phyloP scores from a whole-genome alignment of 2,888 invertebrate species.

The Dione juno region DNA sequence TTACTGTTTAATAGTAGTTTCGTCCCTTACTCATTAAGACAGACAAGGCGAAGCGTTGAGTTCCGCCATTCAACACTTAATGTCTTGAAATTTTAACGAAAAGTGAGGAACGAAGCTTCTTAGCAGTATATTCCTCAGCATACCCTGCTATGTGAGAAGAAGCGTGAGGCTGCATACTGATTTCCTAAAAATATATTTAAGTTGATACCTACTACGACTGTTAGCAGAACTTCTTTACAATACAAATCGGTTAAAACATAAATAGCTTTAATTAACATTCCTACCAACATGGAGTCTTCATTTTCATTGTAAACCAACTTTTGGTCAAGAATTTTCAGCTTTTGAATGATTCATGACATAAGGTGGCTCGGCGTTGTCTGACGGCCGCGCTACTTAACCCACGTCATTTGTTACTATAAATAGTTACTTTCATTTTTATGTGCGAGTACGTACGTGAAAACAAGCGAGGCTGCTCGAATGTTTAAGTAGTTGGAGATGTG shows the following conservation, averaged over 20 bases:
- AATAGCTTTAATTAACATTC: neutral
- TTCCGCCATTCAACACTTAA: no score
- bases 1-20: no score
- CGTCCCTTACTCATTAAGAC: no score
- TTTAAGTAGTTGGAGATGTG: constrained; percentile 9
- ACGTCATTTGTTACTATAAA: constrained; percentile 33
- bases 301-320: constrained; percentile 1
- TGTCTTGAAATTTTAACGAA: neutral
- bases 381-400: constrained; percentile 6
- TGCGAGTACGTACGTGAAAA: neutral
- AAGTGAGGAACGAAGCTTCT: neutral
- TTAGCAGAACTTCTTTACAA: neutral
- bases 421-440: constrained; percentile 26
- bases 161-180: no score
- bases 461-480: constrained; percentile 1
- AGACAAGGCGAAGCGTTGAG: no score
- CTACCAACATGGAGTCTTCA: constrained; percentile 1
- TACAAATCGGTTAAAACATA: neutral
- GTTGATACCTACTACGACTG: neutral
- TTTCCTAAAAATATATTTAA: no score
- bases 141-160: no score
- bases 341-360: constrained; percentile 27
- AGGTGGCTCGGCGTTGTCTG: neutral
- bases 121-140: neutral
- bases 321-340: constrained; percentile 18